A percentile compares a stretch with the other conserved stretches of the same genome.
phyloP scores from a whole-genome alignment of 2,797 vertebrate species.

The Mycteria americana region DNA sequence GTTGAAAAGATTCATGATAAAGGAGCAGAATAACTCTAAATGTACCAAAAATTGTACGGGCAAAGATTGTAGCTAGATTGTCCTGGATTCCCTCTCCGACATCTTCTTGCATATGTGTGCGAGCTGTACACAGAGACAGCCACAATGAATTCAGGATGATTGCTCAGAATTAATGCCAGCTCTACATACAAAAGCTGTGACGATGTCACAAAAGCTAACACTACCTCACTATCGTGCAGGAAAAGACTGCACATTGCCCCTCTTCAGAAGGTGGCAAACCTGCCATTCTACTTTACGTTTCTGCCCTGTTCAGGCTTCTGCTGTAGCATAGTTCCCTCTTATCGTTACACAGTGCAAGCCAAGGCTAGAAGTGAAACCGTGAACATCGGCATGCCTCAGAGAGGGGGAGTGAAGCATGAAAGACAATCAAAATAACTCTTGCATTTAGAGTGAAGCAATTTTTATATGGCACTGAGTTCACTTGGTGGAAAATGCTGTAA shows the following conservation, averaged over 20 bases:
- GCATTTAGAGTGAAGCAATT: background rate
- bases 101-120: background rate
- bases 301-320: background rate
- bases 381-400: background rate
- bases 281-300: background rate
- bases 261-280: background rate
- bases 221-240: rapidly evolving
- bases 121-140: background rate
- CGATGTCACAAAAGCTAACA: background rate
- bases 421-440: slow-evolving; percentile 9
- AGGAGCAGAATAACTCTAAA: background rate
- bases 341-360: background rate
- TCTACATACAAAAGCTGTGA: background rate
- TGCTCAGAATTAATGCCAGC: background rate
- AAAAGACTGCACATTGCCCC: background rate
- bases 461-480: background rate
- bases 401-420: background rate
- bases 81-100: background rate
- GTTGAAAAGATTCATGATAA: background rate
- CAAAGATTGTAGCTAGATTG: background rate
- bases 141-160: background rate
- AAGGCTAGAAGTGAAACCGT: background rate
- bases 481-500: background rate
- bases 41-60: background rate
- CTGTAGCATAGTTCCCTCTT: background rate